These are phyloP conservation scores for Parapsyche elsis DNA, from an alignment of 1,140 invertebrate genomes.

Conservation along the genomic window DNA sequence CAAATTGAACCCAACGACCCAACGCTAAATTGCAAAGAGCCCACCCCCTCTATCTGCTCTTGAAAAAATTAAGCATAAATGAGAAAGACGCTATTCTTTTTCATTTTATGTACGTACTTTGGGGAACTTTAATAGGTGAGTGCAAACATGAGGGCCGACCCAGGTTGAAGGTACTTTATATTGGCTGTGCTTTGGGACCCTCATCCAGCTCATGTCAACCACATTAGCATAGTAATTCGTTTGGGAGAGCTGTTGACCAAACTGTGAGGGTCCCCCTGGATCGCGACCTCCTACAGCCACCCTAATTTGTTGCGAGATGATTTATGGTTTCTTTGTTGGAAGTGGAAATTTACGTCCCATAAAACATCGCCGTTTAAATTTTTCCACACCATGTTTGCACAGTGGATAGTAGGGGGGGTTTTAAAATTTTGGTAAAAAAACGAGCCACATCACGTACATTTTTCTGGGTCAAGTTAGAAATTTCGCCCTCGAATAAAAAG, in stretches of 20 bases:
- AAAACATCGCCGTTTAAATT: conserved; percentile 12
- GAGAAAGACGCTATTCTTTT: not conserved
- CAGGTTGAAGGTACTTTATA: conserved; percentile 4
- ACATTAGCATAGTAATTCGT: conserved; percentile 47
- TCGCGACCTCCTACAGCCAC: not conserved
- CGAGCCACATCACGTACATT: no score
- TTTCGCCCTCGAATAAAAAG: not conserved
- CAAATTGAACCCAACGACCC: not conserved
- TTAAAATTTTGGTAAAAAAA: not conserved
- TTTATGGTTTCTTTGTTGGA: conserved; percentile 42
- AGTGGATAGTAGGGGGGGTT: not conserved
- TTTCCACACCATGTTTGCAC: not conserved
- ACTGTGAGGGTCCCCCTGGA: not conserved
- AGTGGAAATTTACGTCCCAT: conserved; percentile 18
- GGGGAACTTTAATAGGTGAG: not conserved
- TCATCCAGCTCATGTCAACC: conserved; percentile 41
- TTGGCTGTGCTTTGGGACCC: conserved; percentile 10
- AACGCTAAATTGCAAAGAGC: no score
- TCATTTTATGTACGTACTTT: not conserved
- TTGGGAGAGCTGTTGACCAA: conserved; percentile 42
- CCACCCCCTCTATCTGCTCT: no score
- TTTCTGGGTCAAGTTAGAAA: no score
- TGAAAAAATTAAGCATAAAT: no score
- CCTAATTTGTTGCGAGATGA: conserved; percentile 40
- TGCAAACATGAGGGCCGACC: not conserved